A percentile compares a stretch with the other conserved stretches of the same genome.
These are phyloP conservation scores for Sialis lutaria DNA, from an alignment of 2,888 invertebrate species.

Conservation along the genomic window DNA sequence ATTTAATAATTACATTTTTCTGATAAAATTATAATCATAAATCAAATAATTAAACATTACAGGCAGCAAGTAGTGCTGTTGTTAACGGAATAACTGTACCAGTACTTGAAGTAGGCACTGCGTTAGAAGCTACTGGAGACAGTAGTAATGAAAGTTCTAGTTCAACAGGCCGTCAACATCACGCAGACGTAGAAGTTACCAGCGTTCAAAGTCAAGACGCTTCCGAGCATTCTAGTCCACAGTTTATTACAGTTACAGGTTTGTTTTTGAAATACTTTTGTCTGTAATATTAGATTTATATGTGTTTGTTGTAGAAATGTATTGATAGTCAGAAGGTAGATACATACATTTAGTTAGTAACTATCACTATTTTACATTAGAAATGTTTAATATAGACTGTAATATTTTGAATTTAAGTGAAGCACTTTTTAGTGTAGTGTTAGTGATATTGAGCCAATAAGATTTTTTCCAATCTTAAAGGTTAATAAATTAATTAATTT, in stretches of 20 bases:
- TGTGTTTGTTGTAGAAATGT: no score
- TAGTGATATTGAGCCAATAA: no score
- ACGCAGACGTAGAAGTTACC: constrained; percentile 29
- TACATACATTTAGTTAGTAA: no score
- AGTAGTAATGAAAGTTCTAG: constrained; percentile 38
- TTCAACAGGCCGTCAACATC: constrained; percentile 28
- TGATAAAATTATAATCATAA: not conserved
- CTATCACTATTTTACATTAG: no score
- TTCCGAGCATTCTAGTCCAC: constrained; percentile 26
- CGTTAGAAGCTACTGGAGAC: constrained; percentile 34
- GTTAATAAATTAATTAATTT: no score
- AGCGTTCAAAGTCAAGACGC: not conserved
- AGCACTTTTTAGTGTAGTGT: no score
- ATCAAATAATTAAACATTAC: no score
- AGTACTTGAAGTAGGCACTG: constrained; percentile 26
- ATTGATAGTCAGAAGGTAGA: no score
- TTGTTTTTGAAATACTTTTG: constrained; percentile 15
- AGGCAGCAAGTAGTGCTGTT: constrained; percentile 9
- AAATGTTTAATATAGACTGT: no score
- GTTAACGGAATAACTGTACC: constrained; percentile 23
- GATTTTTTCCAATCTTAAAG: no score
- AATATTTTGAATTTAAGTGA: no score
- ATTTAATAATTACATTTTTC: not conserved
- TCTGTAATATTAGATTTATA: no score
- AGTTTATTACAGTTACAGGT: constrained; percentile 61